These are phyloP conservation scores for Nothoprocta pentlandii DNA, from an alignment of 2,113 vertebrate genomes.

Conservation along the genomic window DNA sequence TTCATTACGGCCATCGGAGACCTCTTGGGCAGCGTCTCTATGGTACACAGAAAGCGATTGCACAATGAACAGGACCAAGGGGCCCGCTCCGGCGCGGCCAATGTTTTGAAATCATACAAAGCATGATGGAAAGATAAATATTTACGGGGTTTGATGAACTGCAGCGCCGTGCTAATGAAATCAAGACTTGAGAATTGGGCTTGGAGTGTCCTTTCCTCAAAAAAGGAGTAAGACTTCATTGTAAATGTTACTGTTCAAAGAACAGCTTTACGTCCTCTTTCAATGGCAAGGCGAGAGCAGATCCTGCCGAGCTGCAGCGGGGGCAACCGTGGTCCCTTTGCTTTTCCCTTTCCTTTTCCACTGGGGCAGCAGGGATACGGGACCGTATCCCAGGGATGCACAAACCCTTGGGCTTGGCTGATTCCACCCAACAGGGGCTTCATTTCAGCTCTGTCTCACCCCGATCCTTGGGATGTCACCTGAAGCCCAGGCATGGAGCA, in stretches of 20 bases:
- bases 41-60: neutral
- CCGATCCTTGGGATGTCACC: accelerated
- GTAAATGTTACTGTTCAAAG: neutral
- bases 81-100: neutral
- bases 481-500: accelerated
- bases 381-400: too few relatives aligned
- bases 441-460: neutral
- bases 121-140: conserved; percentile 53
- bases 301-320: neutral
- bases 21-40: neutral
- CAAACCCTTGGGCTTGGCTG: accelerated
- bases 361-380: neutral
- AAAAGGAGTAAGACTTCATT: neutral
- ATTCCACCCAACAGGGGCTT: accelerated
- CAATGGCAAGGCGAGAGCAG: neutral
- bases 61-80: neutral
- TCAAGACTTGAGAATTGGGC: neutral
- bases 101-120: neutral
- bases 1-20: neutral
- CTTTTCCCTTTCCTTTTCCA: accelerated
- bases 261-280: neutral
- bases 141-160: conserved; percentile 49
- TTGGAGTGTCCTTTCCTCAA: neutral
- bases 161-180: conserved; percentile 45
- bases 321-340: neutral